Base-by-base conservation (phyloP, 2,888 invertebrate species). In the Adineta ricciae region DNA sequence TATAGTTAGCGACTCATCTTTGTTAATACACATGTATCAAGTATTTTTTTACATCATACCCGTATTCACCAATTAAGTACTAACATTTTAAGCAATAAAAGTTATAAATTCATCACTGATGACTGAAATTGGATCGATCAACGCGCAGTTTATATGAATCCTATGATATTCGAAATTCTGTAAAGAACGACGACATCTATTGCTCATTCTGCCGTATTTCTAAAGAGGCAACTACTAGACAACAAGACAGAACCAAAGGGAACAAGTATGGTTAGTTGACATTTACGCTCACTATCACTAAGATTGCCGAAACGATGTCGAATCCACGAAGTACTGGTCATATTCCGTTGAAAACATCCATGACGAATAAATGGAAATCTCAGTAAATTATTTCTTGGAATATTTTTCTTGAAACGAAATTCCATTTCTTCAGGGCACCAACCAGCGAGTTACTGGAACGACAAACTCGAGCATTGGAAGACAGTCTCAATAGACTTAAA, bases 381-480 rank as follows among this genome's bases (percentile, higher is more conserved):
- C 78, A 78, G 78, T 78, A 78, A 27, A n/a, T 78, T 8, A n/a
- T 32, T 41, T 78, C 0, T n/a, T n/a, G 24, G 11, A 24, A 41
- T 4, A 1, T 7, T 4, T 78, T 78, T 24, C 24, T 78, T 2
- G 38, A 36, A 21, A 24, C 11, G 16, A 24, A 19, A 24, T 14
- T 24, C 9, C 14, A 8, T 78, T 3, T 41, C 0, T 78, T 21
- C 32, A 78, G 78, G 41, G 78, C 78, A 78, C 78, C 78, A 41
- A 78, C 11, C 11, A 78, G 78, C 24, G 78, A 78, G 11, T n/a
- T 78, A 16, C 41, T 78, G 3, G 78, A 78, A n/a, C 24, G 41
- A 32, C 78, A 78, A 41, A 78, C 78, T 11, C 78, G 78, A 41
- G 78, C 78, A 78, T 41, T 78, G 7, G 78, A 78, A 78, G 78